Conservation (phyloP, 1,140 invertebrate genomes). For the Drosophila sucinea region DNA sequence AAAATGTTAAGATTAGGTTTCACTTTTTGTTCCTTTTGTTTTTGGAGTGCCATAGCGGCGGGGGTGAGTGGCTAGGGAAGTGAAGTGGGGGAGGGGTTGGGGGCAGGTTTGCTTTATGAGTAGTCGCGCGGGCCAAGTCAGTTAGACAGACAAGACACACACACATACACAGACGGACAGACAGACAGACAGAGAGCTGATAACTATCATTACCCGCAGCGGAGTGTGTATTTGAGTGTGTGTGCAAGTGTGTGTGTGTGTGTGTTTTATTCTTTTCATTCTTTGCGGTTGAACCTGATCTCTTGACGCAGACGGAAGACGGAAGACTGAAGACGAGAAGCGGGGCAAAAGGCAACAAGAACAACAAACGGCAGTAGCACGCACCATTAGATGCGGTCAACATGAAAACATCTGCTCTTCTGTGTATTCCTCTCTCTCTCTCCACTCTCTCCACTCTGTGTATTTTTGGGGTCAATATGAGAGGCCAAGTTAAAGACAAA, state of each 20-base stretch:
- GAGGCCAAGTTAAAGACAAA: not conserved
- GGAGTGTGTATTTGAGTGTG: conserved; percentile 30
- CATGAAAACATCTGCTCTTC: conserved; percentile 78
- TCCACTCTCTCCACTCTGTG: not conserved
- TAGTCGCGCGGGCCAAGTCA: conserved; percentile 49
- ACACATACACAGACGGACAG: conserved; percentile 33
- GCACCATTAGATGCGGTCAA: conserved; percentile 83
- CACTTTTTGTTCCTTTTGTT: conserved; percentile 29
- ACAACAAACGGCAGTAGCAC: conserved; percentile 74
- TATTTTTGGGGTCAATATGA: conserved; percentile 56
- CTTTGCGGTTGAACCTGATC: conserved; percentile 58
- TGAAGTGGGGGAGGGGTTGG: not conserved
- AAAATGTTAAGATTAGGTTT: conserved; percentile 10
- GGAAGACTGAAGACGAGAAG: conserved; percentile 16
- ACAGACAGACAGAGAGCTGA: conserved; percentile 56
- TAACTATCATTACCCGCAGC: conserved; percentile 76
- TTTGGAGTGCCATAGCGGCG: not conserved
- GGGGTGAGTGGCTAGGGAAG: not conserved
- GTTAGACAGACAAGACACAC: conserved; percentile 27
- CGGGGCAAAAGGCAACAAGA: conserved; percentile 27
- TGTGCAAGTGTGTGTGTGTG: conserved; percentile 20
- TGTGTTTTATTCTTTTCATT: conserved; percentile 36
- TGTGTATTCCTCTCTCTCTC: conserved; percentile 28
- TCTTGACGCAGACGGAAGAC: conserved; percentile 20
- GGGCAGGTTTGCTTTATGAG: conserved; percentile 48